Base-by-base conservation (phyloP, 2,888 invertebrate genomes). In the Philhelius pedissequus region DNA sequence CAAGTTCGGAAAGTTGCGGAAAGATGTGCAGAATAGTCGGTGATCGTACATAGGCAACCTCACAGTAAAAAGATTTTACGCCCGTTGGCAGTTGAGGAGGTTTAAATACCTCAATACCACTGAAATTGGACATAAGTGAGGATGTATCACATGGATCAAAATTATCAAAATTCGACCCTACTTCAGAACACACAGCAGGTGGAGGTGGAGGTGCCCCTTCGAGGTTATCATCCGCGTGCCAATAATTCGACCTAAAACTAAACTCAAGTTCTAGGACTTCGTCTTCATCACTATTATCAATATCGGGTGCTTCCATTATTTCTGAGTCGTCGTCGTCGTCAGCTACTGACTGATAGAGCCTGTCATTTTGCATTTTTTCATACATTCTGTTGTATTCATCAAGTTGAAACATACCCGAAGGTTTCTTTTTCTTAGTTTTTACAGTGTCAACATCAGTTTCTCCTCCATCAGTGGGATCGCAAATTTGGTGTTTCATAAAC, bases 1-100 rank as follows among this genome's bases (percentile, higher is more conserved):
- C 89, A 1, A 91, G 91, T 73, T 93, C 92, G 2, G 87, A 86
- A 3, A 91, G 84, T 35, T 86, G 77, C 1, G 91, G 91, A 30
- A 89, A 87, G 27, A 91, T 87, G 70, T 89, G 89, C 2, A 91
- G 70, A 30, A 89, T 87, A 0, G 88, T 88, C 3, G 89, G 86
- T 0, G 89, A 88, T 8, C 89, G 43, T 1, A 91, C 87, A 30
- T 86, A 88, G 7, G 87, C 87, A 15, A 91, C 87, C 15, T 87
- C 88, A 77, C 91, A 90, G 20, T 86, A 69, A 64, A 91, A 91
- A 4, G 87, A 71, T 2, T 87, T 88, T 3, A 89, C 87, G 8
- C 89, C 89, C 0, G 70, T 35, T 6, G 90, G 90, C 27, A 91
- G 66, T 38, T 87, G 87, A 13, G 89, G 89, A 3, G 82, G 22